Base-by-base conservation (phyloP, 2,797 vertebrate species). In the Tokudaia tokunoshimensis region DNA sequence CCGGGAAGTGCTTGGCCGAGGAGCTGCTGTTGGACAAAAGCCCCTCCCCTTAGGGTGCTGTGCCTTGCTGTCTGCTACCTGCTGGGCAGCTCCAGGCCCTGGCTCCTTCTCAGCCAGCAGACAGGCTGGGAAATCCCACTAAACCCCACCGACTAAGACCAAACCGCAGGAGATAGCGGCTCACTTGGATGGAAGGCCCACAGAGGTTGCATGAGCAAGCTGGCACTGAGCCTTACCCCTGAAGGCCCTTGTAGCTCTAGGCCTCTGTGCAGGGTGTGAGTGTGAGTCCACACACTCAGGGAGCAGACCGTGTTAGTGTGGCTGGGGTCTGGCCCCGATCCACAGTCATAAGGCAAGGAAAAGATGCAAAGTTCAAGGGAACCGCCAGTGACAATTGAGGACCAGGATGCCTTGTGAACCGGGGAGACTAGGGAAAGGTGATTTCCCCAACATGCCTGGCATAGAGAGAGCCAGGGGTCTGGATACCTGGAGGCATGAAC, bases 361-460 rank as follows among this genome's bases (percentile, higher is more conserved):
- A 80, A 80, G 76, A 80, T 76, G 41, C 24, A 26, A 52, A 50
- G n/a, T 92, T 61, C 72, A 59, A 89, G 65, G 44, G 63, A 84
- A 65, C 34, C 41, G 65, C 6, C 22, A 29, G 31, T 24, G n/a
- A 89, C 55, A 76, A 11, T 50, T 34, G 52, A 79, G 57, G 17
- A 31, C 1, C 24, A 31, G 52, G 7, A 20, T 15, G 14, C 44
- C 20, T 20, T 37, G 75, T 31, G 29, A 67, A 9, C 78, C 50
- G 50, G 79, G 41, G 8, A 22, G 6, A 13, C 9, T n/a, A n/a
- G 74, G 41, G 37, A 41, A 74, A 14, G 37, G 37, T 59, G 37
- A 59, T 31, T 14, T 15, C 65, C 19, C 3, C 11, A 11, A 6
- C 79, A 47, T 12, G 14, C 52, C n/a, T 3, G 1, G 31, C 0